Evolutionary conservation across 2,888 invertebrate genomes (phyloP).

Genomic region (Augochlorella aurata): DNA sequence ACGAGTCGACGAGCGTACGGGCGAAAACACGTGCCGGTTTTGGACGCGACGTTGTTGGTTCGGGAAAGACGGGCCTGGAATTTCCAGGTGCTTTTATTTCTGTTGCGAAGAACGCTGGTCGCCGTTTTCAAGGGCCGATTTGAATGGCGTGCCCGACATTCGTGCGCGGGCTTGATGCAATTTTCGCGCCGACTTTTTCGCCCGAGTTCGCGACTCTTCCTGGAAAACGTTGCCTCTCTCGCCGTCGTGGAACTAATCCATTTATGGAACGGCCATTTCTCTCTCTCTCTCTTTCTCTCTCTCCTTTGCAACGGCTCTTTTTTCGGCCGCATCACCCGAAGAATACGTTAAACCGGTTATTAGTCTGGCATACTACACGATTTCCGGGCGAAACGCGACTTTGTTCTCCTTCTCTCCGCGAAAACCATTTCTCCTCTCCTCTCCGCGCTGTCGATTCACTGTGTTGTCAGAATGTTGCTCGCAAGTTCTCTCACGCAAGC

Average conservation of each 20-base stretch:
- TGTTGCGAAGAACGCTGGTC: neutral
- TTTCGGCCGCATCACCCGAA: neutral
- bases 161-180: slow-evolving; percentile 34
- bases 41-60: neutral
- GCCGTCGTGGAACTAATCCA: slow-evolving; percentile 18
- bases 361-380: slow-evolving; percentile 11
- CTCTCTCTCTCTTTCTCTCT: neutral
- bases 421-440: neutral
- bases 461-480: neutral
- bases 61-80: neutral
- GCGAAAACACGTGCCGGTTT: too few relatives aligned
- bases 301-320: neutral
- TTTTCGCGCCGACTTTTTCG: slow-evolving; percentile 37
- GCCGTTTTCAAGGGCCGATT: slow-evolving; percentile 19
- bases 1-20: too few relatives aligned
- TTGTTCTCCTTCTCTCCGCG: neutral
- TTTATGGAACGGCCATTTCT: slow-evolving; percentile 18
- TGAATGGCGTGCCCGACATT: slow-evolving; percentile 28
- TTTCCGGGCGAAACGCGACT: slow-evolving; percentile 3
- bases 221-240: slow-evolving; percentile 16
- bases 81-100: slow-evolving; percentile 26
- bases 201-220: slow-evolving; percentile 17
- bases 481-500: neutral
- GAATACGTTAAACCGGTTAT: slow-evolving; percentile 46
- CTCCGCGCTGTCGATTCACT: neutral